Evolutionary conservation across 2,797 vertebrate species (phyloP), one percentile per base, ranked within the genome.

Genomic region (Myripristis jacobus): DNA sequence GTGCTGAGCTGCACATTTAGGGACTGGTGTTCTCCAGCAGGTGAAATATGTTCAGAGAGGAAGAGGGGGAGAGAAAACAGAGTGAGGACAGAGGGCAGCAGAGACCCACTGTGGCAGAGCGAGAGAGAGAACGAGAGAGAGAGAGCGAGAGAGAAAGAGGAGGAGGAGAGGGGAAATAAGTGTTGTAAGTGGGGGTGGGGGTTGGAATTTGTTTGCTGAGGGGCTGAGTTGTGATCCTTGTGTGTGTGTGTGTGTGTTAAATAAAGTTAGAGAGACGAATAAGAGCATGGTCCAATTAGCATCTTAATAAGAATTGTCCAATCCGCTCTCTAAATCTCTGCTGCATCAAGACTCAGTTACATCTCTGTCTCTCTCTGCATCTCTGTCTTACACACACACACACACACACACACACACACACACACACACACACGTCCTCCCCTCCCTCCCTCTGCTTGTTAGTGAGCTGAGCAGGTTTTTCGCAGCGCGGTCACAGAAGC

Each of bases 271-370:
- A 38, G 25, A 54, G 47, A 47, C 66, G 67, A 73, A 77, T 54
- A 55, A 54, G n/a, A 71, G 2, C 13, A 18, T 24, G 25, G 19
- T 75, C 38, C 36, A 61, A 65, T 80, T 80, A 75, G 86, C 92
- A 92, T 93, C 86, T 91, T 91, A 92, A 91, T 88, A 63, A 79
- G 81, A 29, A 24, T 52, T 16, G 53, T 56, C 65, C 58, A 74
- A 53, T 84, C 66, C 61, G 57, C 70, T 70, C 11, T 7, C 55
- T 56, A 66, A 55, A 55, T 72, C 80, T 62, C 52, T 64, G 43
- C 61, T 69, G 55, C 64, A 72, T 73, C 54, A 54, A 57, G 31
- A 85, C 73, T 70, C 54, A 67, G 53, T 77, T 80, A 68, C 58
- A 79, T 47, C 47, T 3, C 62, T 57, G 21, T 15, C 31, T 44